These are phyloP conservation scores for Tachystola acroxantha DNA, from an alignment of 2,888 invertebrate species.

Conservation along the genomic window DNA sequence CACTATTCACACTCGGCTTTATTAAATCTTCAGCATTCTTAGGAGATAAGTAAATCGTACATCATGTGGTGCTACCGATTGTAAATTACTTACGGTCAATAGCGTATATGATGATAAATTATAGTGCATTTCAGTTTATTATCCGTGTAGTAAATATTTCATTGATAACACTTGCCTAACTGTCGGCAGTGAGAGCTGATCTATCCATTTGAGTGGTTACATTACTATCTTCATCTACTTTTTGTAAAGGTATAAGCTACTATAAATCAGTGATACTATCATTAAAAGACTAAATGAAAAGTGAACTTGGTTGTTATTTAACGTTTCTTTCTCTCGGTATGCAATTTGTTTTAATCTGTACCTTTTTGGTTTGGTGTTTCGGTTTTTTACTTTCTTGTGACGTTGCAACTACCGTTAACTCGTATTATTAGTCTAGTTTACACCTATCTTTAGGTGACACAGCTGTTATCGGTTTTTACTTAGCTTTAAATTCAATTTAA, in stretches of 20 bases:
- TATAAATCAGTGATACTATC: conserved; percentile 43
- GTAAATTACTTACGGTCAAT: background rate
- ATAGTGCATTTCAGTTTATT: too few relatives aligned
- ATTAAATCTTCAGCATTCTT: conserved; percentile 30
- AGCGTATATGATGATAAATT: too few relatives aligned
- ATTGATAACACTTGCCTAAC: too few relatives aligned
- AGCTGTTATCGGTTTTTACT: background rate
- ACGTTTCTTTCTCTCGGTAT: conserved; percentile 21
- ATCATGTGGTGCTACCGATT: background rate
- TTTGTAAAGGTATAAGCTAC: conserved; percentile 34
- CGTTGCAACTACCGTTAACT: conserved; percentile 1
- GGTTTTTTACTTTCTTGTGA: background rate
- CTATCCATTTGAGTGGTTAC: too few relatives aligned
- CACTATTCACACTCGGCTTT: conserved; percentile 16
- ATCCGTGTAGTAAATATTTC: too few relatives aligned
- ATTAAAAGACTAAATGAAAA: conserved; percentile 52
- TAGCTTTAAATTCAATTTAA: conserved; percentile 1
- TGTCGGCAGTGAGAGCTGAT: too few relatives aligned
- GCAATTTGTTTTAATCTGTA: conserved; percentile 31
- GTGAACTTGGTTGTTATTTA: conserved; percentile 41
- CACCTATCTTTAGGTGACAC: background rate
- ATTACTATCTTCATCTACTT: conserved; percentile 27
- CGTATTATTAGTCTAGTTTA: conserved; percentile 1
- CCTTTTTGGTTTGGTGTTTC: conserved; percentile 26
- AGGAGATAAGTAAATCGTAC: conserved; percentile 10